Evolutionary conservation across 2,888 invertebrate species (phyloP).

Genomic region (Trichopoda pennipes): DNA sequence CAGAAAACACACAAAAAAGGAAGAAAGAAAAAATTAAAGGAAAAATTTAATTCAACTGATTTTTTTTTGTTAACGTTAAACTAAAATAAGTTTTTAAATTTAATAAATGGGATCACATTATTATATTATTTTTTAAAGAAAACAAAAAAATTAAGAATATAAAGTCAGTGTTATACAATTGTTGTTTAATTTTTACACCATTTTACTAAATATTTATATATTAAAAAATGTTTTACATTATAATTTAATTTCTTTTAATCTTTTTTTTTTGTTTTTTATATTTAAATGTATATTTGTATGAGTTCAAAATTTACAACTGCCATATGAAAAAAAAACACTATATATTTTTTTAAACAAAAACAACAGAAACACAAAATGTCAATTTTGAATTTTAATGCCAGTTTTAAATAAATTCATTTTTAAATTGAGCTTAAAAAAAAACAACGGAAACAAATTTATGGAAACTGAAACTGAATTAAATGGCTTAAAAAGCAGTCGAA

Average conservation of each 20-base stretch:
- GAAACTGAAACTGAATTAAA: slow-evolving; percentile 22
- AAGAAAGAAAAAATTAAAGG: slow-evolving; percentile 7
- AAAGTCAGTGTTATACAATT: slow-evolving; percentile 45
- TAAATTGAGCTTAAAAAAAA: slow-evolving; percentile 3
- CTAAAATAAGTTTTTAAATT: not conserved
- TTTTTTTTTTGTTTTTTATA: no score
- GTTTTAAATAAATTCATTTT: no score
- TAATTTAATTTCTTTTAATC: no score
- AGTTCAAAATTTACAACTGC: slow-evolving; percentile 58
- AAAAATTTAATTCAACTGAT: no score
- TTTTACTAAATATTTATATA: not conserved
- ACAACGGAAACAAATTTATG: slow-evolving; percentile 11
- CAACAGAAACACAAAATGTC: slow-evolving; percentile 28
- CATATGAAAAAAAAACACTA: slow-evolving; percentile 63
- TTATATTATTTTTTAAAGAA: not conserved
- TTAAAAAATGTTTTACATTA: no score
- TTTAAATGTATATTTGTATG: slow-evolving; percentile 1
- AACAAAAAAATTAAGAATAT: not conserved
- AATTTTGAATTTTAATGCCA: not conserved
- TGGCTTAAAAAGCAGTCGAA: slow-evolving; percentile 63
- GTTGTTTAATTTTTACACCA: slow-evolving; percentile 43
- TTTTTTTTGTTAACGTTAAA: no score
- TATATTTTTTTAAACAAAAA: slow-evolving; percentile 25
- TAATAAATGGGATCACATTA: not conserved
- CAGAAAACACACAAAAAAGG: no score